Evolutionary conservation across 2,888 invertebrate species (phyloP).

Genomic region (Patella pellucida): DNA sequence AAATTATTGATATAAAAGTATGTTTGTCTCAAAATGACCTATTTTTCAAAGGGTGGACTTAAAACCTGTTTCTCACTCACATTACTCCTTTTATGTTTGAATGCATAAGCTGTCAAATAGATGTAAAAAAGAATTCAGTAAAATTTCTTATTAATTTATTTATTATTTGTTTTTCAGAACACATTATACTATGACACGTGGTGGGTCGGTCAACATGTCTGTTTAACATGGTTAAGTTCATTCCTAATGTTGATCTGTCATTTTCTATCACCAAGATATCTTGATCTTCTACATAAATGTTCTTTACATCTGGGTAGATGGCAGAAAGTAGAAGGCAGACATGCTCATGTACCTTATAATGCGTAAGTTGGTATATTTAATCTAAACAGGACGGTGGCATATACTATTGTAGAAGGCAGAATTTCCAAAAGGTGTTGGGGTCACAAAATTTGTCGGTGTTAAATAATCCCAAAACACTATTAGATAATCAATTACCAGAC

Average conservation of each 20-base stretch:
- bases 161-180: constrained; percentile 65
- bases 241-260: constrained; percentile 85
- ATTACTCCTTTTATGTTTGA: too few relatives aligned
- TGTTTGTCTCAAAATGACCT: too few relatives aligned
- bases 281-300: constrained; percentile 91
- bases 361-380: constrained; percentile 58
- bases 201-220: constrained; percentile 87
- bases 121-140: too few relatives aligned
- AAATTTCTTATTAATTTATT: too few relatives aligned
- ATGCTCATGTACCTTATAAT: constrained; percentile 75
- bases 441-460: neutral
- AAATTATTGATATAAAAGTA: too few relatives aligned
- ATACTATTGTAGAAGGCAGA: too few relatives aligned
- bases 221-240: constrained; percentile 84
- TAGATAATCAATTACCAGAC: too few relatives aligned
- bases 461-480: too few relatives aligned
- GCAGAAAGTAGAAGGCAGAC: constrained; percentile 77
- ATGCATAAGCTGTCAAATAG: too few relatives aligned
- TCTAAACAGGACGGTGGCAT: neutral
- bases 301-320: constrained; percentile 90
- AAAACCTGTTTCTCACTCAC: too few relatives aligned
- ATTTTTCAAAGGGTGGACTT: too few relatives aligned
- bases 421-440: neutral
- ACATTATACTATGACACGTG: constrained; percentile 83
- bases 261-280: constrained; percentile 80